Evolutionary conservation across 2,113 vertebrate genomes (phyloP).

Genomic region (Malaclemys terrapin): DNA sequence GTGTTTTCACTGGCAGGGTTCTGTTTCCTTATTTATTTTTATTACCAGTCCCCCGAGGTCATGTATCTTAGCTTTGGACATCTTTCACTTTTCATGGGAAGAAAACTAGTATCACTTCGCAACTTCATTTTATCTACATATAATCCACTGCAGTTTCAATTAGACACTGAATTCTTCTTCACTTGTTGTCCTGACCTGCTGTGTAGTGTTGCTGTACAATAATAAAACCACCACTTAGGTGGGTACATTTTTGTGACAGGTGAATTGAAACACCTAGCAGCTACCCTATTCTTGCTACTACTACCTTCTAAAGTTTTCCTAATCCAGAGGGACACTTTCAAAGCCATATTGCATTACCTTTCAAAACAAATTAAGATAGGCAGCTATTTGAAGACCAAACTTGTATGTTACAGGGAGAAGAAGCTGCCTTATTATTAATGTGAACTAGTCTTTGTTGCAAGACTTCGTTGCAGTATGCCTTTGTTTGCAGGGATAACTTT

Average conservation of each 20-base stretch:
- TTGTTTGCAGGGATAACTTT: not conserved
- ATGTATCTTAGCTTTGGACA: not conserved
- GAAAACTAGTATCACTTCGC: not conserved
- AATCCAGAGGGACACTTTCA: not conserved
- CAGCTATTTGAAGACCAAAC: not conserved
- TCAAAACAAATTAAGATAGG: not conserved
- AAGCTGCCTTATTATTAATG: not conserved
- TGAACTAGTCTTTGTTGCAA: too few species aligned
- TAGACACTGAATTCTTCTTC: not conserved
- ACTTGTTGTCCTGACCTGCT: not conserved
- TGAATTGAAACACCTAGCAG: not conserved
- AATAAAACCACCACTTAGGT: not conserved
- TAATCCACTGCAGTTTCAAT: too few species aligned
- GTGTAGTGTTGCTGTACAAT: not conserved
- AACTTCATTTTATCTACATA: not conserved
- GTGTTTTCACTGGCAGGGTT: not conserved
- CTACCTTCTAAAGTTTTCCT: not conserved
- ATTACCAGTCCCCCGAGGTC: not conserved
- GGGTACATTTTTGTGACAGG: not conserved
- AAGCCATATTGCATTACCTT: rapidly evolving
- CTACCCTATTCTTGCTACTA: not conserved
- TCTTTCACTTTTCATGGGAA: not conserved
- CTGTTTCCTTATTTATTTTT: not conserved
- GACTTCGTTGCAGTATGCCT: too few species aligned
- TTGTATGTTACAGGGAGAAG: not conserved